These are phyloP conservation scores for Drosophila helvetica DNA, from an alignment of 2,888 invertebrate genomes.

Conservation along the genomic window DNA sequence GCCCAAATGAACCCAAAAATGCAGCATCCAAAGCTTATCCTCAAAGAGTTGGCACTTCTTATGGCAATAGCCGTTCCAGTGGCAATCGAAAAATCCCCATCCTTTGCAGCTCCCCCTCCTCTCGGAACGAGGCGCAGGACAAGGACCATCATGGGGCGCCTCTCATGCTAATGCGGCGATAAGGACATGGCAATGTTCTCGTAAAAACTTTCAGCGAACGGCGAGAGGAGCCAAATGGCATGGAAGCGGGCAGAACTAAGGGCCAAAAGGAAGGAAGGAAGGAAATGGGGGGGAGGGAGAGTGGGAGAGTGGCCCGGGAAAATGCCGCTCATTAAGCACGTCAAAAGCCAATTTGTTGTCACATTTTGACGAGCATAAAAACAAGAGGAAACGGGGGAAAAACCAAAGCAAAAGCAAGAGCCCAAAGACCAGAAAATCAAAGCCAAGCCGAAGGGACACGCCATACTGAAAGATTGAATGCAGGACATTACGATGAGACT, in stretches of 20 bases:
- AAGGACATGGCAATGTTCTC: constrained; percentile 24
- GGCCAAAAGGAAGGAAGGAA: constrained; percentile 13
- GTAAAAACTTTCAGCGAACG: constrained; percentile 30
- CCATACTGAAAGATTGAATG: constrained; percentile 71
- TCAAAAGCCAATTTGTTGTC: constrained; percentile 73
- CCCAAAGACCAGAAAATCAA: constrained; percentile 41
- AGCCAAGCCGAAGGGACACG: constrained; percentile 52
- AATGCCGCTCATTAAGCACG: constrained; percentile 69
- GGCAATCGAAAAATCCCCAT: background rate
- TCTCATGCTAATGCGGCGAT: constrained; percentile 30
- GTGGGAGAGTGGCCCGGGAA: constrained; percentile 21
- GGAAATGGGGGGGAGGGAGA: background rate
- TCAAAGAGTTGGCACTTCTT: constrained; percentile 28
- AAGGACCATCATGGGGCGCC: constrained; percentile 3
- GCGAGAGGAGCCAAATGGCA: constrained; percentile 5
- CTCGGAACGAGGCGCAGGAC: background rate
- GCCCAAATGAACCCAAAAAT: background rate
- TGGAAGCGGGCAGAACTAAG: background rate
- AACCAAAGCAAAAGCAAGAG: constrained; percentile 12
- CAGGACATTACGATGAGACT: constrained; percentile 57
- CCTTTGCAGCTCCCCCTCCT: background rate
- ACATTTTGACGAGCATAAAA: constrained; percentile 59
- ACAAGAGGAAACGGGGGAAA: constrained; percentile 8
- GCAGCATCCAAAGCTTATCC: background rate
- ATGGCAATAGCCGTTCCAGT: constrained; percentile 17